Evolutionary conservation across 1,140 invertebrate genomes (phyloP), one percentile per base, ranked within the genome.

Genomic region (Mactra quadrangularis): DNA sequence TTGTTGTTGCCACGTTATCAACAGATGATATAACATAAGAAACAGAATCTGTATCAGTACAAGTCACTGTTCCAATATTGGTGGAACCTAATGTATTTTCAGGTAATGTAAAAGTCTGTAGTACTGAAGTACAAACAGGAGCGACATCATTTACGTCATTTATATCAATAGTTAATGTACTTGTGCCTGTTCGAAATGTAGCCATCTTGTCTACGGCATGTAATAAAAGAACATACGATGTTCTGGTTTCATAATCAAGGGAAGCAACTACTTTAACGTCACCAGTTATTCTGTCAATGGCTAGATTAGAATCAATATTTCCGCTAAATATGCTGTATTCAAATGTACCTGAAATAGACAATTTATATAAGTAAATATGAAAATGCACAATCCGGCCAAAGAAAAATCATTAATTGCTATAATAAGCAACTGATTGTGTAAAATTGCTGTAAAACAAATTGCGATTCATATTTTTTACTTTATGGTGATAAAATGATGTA

Each of bases 51-150:
- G 33, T 66, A 75, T 92, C 91, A n/a, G 84, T 85, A 29, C 96
- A 97, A 31, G 93, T 95, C 72, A 98, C 95, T 74, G 95, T 96
- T 81, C 97, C 90, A 60, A 98, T 96, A 86, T 95, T 96, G 0
- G 96, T 97, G 19, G 97, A 97, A 7, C 96, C 94, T 0, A 96
- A 95, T 89, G 97, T 96, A 92, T 98, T 98, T 92, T 99, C 98
- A 84, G 95, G 95, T 6, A 99, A 96, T 15, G 75, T 71, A 6
- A 86, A 66, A 22, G 68, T 75, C 13, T 87, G 52, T 15, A 78
- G 19, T 2, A 72, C 82, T 11, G 83, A 71, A 13, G 85, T 29
- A 70, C 87, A 90, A 0, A 81, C n/a, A 1, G 89, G 87, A 6
- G 71, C 31, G 60, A 85, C 86, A 77, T 90, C 88, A 76, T 89